Conservation (phyloP, 2,797 vertebrate genomes). For the Pangasius krempfi region DNA sequence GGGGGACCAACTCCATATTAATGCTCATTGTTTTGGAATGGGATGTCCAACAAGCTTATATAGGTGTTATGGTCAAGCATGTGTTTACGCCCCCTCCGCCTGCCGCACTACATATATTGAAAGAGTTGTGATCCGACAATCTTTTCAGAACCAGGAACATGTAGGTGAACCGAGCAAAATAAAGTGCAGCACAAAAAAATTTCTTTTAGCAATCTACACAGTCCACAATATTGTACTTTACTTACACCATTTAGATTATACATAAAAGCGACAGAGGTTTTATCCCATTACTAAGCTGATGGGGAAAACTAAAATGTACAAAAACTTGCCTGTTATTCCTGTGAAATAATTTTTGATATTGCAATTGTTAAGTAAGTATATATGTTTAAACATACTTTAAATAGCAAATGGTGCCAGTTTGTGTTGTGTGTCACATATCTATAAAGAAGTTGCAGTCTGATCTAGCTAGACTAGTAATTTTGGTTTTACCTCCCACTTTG, state of each 20-base stretch:
- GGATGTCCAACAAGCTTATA: background rate
- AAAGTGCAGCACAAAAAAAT: background rate
- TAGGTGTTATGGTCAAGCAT: background rate
- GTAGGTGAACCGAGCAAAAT: background rate
- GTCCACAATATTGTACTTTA: background rate
- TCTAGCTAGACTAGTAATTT: slow-evolving; percentile 4
- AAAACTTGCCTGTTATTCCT: background rate
- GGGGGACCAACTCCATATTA: background rate
- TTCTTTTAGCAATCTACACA: background rate
- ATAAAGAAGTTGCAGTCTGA: background rate
- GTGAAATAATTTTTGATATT: background rate
- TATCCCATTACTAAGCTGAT: background rate
- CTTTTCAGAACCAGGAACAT: background rate
- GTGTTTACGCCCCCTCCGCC: background rate
- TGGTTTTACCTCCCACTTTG: slow-evolving; percentile 9
- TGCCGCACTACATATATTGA: background rate
- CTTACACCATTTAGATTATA: background rate
- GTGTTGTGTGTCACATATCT: background rate
- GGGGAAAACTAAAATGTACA: background rate
- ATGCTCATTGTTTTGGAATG: background rate
- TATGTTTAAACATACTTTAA: background rate
- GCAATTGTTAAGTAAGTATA: background rate
- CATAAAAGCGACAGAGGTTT: background rate
- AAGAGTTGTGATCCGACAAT: too few species aligned
- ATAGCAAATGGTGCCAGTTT: background rate